Base-by-base conservation (phyloP, 2,113 vertebrate species). In the Arvicanthis niloticus region DNA sequence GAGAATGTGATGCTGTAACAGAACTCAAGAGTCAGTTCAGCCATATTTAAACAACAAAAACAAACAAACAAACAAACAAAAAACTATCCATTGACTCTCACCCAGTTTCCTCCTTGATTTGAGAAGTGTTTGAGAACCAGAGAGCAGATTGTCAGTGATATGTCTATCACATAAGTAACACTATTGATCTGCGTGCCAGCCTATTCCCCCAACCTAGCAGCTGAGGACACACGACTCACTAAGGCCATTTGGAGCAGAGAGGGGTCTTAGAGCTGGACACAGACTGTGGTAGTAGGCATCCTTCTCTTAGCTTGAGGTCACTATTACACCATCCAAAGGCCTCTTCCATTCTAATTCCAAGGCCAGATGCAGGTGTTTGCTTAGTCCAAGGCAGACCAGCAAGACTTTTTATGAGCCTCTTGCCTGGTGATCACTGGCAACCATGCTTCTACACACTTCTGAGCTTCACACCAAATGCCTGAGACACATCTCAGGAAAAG, bases 181-280 rank as follows among this genome's bases (percentile, higher is more conserved):
- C 0, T 13, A 10, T 37, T 5, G 12, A 8, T 19, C 16, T 21
- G n/a, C 21, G 22, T 2, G 1, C 6, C 19, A 67, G 80, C 56
- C 80, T n/a, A 34, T 9, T 31, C 11, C 19, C 7, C 21, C 37
- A 82, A 15, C 12, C 48, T 37, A 68, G 37, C 72, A 34, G n/a
- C 22, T 40, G 13, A 78, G 67, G 53, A 19, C 45, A 22, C 4
- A 0, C 5, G 58, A 37, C 26, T 42, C 68, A 45, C 10, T 67
- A 15, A 16, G 45, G n/a, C n/a, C 37, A 81, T 60, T 42, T 24
- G 24, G 34, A 85, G 13, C 65, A 26, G 3, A 7, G 62, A n/a
- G 58, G 31, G 11, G 22, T n/a, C 62, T 65, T 17, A 5, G 29
- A 67, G 62, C 40, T 0, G 12, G 58, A 34, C 17, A 12, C 0